These are phyloP conservation scores for Gymnothorax reevesii DNA, from an alignment of 2,797 vertebrate species.

Conservation along the genomic window DNA sequence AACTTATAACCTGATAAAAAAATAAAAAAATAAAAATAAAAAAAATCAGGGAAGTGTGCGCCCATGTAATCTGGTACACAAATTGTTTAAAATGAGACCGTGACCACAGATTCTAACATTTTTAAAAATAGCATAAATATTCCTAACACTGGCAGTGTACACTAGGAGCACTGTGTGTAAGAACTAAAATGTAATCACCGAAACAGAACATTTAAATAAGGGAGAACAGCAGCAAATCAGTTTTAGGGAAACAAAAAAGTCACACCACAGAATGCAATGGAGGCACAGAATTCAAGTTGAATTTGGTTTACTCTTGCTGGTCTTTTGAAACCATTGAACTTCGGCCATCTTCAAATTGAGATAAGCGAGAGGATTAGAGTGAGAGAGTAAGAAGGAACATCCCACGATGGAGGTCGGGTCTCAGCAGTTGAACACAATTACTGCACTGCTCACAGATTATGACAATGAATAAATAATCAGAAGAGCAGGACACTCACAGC, in stretches of 20 bases:
- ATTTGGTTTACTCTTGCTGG: slow-evolving; percentile 45
- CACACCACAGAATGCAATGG: slow-evolving; percentile 3
- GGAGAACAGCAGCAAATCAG: not conserved
- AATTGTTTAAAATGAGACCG: not conserved
- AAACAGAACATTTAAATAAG: not conserved
- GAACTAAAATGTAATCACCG: no score
- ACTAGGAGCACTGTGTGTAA: not conserved
- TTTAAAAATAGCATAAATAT: not conserved
- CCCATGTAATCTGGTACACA: not conserved
- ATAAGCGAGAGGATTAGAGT: not conserved
- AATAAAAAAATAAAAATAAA: no score
- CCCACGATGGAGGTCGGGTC: not conserved
- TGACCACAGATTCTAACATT: not conserved
- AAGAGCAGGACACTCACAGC: not conserved
- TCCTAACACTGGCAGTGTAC: not conserved
- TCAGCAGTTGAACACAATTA: not conserved
- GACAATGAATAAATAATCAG: not conserved
- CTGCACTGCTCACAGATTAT: not conserved
- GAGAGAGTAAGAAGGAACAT: slow-evolving; percentile 2
- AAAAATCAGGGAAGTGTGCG: not conserved
- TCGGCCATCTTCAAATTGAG: slow-evolving; percentile 6
- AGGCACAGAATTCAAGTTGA: slow-evolving; percentile 27
- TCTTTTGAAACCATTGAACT: not conserved
- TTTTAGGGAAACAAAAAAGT: not conserved
- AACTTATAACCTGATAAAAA: no score